Conservation (phyloP, 2,888 invertebrate species). For the Acleris cristana region DNA sequence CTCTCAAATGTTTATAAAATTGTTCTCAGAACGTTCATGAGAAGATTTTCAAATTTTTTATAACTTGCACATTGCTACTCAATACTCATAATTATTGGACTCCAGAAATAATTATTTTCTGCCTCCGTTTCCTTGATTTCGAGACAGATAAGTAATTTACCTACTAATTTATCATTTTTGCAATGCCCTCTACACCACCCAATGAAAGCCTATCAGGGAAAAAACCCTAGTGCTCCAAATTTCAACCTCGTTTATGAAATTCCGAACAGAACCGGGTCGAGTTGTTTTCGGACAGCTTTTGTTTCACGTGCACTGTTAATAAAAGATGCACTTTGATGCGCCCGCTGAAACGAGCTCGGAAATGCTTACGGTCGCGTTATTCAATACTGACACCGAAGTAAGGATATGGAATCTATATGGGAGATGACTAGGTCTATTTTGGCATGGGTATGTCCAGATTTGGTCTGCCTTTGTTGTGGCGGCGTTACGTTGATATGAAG, state of each 20-base stretch:
- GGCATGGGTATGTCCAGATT: not conserved
- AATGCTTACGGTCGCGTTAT: constrained; percentile 29
- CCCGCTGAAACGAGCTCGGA: constrained; percentile 16
- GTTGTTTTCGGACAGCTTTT: constrained; percentile 19
- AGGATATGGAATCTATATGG: not conserved
- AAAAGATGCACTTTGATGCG: constrained; percentile 31
- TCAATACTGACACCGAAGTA: not conserved
- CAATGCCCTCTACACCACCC: no score
- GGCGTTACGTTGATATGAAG: constrained; percentile 21
- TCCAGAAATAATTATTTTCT: no score
- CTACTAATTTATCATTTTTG: no score
- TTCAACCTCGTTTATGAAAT: constrained; percentile 6
- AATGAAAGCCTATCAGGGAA: no score
- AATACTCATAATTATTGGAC: no score
- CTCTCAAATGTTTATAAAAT: no score
- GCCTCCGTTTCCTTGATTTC: no score
- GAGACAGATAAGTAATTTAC: no score
- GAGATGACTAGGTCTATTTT: not conserved
- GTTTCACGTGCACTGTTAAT: constrained; percentile 24
- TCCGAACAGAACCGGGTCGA: constrained; percentile 10
- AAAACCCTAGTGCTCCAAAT: not conserved
- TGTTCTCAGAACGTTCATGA: no score
- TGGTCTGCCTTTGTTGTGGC: constrained; percentile 15
- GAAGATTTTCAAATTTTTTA: no score
- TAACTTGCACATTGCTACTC: no score